Evolutionary conservation across 2,113 vertebrate genomes (phyloP).

Genomic region (Sclerurus mexicanus): DNA sequence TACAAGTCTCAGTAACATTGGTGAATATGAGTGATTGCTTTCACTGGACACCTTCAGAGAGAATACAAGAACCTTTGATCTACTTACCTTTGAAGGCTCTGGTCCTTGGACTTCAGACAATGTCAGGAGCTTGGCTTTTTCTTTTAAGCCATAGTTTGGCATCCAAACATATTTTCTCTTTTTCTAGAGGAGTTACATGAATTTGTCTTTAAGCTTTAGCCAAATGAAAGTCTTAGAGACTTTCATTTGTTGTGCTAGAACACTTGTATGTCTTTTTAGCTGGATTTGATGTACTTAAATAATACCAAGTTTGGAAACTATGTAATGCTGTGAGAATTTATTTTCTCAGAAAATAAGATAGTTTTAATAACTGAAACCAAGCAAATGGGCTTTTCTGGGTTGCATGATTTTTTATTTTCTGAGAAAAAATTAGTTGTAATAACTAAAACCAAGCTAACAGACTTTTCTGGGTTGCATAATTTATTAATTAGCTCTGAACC

Average conservation of each 20-base stretch:
- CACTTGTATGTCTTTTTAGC: not conserved
- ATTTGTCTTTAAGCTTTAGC: not conserved
- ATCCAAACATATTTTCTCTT: not conserved
- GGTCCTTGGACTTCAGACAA: conserved; percentile 10
- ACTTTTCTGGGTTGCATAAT: conserved; percentile 42
- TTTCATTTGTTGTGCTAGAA: not conserved
- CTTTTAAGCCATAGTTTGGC: conserved; percentile 13
- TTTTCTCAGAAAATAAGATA: not conserved
- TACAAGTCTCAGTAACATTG: not conserved
- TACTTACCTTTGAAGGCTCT: conserved; percentile 32
- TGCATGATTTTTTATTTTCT: not conserved
- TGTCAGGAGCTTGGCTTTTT: conserved; percentile 12
- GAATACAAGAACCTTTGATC: conserved; percentile 42
- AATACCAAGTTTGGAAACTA: not conserved
- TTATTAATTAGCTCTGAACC: conserved; percentile 45
- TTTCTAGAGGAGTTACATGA: not conserved
- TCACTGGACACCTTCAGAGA: not conserved
- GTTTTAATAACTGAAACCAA: not conserved
- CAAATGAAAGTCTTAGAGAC: not conserved
- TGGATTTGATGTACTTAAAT: not conserved
- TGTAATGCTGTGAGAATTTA: not conserved
- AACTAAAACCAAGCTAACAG: not conserved
- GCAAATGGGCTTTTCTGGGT: not conserved
- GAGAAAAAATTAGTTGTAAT: not conserved
- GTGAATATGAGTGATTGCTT: conserved; percentile 24